A percentile compares a stretch with the other conserved stretches of the same genome.
Evolutionary conservation across 1,140 invertebrate genomes (phyloP).

Genomic region (Samia ricini): DNA sequence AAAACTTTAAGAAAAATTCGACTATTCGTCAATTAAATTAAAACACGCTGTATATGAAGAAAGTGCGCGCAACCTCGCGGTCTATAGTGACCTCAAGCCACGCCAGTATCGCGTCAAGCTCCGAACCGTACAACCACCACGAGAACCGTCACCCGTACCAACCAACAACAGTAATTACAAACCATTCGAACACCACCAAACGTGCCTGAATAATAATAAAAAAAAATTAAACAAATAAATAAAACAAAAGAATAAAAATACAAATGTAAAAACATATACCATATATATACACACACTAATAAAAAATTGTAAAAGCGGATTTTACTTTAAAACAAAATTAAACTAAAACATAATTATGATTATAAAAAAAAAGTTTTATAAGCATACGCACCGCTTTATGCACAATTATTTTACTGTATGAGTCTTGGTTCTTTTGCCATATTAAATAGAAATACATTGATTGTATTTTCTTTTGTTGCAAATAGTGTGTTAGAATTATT

Average conservation of each 20-base stretch:
- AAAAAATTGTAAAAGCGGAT: too few species aligned
- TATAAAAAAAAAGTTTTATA: too few species aligned
- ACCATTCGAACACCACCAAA: not conserved
- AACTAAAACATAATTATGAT: too few species aligned
- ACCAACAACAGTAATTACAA: not conserved
- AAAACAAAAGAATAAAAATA: too few species aligned
- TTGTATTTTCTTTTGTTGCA: too few species aligned
- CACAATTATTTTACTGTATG: not conserved
- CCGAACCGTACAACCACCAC: slow-evolving; percentile 29
- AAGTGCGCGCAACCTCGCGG: slow-evolving; percentile 1
- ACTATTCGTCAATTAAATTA: too few species aligned
- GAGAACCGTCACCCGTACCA: not conserved
- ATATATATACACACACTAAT: too few species aligned
- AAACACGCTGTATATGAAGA: not conserved
- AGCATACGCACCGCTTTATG: not conserved
- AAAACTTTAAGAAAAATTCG: not conserved
- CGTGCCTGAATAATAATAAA: too few species aligned
- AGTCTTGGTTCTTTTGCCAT: too few species aligned
- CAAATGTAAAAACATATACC: not conserved
- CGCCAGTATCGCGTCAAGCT: slow-evolving; percentile 48
- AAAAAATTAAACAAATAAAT: not conserved
- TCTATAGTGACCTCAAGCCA: slow-evolving; percentile 19
- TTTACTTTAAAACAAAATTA: too few species aligned
- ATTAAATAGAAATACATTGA: too few species aligned
- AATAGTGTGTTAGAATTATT: too few species aligned